Conservation (phyloP, 2,113 vertebrate genomes). For the Oreochromis tanganicae region DNA sequence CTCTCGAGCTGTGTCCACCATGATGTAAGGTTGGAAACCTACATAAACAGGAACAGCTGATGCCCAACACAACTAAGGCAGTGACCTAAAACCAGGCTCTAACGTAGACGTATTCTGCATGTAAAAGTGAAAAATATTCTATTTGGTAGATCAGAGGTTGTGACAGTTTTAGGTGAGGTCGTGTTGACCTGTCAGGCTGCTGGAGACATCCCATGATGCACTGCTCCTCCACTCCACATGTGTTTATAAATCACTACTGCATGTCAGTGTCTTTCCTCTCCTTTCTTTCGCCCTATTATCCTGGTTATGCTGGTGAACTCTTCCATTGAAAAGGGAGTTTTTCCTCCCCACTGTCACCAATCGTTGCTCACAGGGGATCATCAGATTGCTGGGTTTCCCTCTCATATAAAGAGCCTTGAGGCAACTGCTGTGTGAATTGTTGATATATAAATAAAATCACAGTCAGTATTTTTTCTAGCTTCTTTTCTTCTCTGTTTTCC, state of each 20-base stretch:
- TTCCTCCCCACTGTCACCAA: not conserved
- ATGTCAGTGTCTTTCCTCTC: not conserved
- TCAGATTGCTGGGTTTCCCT: not conserved
- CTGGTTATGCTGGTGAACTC: not conserved
- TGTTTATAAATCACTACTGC: not conserved
- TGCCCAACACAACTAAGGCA: not conserved
- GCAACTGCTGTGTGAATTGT: not conserved
- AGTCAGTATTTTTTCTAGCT: not conserved
- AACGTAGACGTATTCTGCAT: not conserved
- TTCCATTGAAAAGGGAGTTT: rapidly evolving
- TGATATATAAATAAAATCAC: not conserved
- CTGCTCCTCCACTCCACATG: not conserved
- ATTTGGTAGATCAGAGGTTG: not conserved
- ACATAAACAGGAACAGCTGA: not conserved
- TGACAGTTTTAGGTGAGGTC: not conserved
- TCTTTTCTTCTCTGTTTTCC: not conserved
- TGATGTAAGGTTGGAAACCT: not conserved
- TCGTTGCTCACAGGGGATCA: not conserved
- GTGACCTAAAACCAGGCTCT: not conserved
- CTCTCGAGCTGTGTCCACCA: not conserved
- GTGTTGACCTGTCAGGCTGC: not conserved
- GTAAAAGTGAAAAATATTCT: not conserved
- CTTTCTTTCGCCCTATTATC: not conserved
- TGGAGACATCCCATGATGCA: not conserved
- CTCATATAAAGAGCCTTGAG: not conserved